Evolutionary conservation across 2,888 invertebrate species (phyloP).

Genomic region (Portevinia maculata): DNA sequence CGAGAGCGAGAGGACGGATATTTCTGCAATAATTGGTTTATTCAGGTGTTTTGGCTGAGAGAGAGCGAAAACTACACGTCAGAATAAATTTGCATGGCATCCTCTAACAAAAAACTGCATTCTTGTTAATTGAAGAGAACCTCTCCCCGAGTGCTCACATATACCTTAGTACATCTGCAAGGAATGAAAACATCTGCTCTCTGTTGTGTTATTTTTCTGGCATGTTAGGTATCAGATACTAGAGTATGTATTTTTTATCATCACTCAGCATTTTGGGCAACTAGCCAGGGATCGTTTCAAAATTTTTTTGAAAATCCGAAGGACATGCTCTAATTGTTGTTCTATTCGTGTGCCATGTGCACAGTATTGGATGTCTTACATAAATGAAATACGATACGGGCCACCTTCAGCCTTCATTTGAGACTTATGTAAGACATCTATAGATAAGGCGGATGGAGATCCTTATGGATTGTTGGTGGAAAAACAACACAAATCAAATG

Average conservation of each 20-base stretch:
- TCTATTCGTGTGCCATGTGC: slow-evolving; percentile 63
- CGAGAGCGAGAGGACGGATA: neutral
- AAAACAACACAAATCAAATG: slow-evolving; percentile 6
- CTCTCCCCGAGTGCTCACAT: neutral
- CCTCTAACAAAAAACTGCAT: slow-evolving; percentile 29
- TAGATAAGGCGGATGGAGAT: slow-evolving; percentile 32
- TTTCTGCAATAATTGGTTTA: slow-evolving; percentile 62
- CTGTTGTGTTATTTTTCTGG: neutral
- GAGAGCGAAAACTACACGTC: neutral
- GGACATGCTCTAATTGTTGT: slow-evolving; percentile 53
- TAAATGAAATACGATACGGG: slow-evolving; percentile 60
- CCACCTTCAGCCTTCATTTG: slow-evolving; percentile 53
- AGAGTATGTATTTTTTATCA: slow-evolving; percentile 31
- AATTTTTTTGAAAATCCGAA: slow-evolving; percentile 29
- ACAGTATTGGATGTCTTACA: slow-evolving; percentile 25
- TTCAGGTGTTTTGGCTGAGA: slow-evolving; percentile 33
- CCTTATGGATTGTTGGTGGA: slow-evolving; percentile 35
- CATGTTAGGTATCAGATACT: slow-evolving; percentile 23
- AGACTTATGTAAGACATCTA: slow-evolving; percentile 35
- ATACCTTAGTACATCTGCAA: neutral
- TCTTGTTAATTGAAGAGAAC: slow-evolving; percentile 33
- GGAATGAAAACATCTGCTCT: slow-evolving; percentile 50
- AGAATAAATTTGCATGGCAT: slow-evolving; percentile 66
- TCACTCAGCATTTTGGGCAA: slow-evolving; percentile 51
- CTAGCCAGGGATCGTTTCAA: slow-evolving; percentile 42